These are phyloP conservation scores for Marisa cornuarietis DNA, from an alignment of 1,140 invertebrate species.

Conservation along the genomic window DNA sequence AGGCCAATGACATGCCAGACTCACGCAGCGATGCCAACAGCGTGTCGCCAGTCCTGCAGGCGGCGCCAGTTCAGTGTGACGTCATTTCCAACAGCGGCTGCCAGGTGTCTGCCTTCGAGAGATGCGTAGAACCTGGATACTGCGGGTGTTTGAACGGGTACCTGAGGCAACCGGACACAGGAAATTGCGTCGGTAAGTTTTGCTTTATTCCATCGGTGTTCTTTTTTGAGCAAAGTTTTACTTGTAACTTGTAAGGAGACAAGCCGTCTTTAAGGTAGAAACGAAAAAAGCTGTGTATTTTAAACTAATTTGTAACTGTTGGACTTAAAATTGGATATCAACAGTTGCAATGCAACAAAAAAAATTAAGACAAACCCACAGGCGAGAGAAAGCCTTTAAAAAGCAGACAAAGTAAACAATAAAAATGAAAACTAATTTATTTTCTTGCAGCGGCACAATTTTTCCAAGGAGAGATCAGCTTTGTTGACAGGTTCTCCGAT, in stretches of 20 bases:
- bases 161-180: neutral
- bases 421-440: neutral
- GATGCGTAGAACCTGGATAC: slow-evolving; percentile 7
- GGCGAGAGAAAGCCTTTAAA: no score
- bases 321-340: no score
- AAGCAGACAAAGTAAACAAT: no score
- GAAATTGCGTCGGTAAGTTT: slow-evolving; percentile 18
- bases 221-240: no score
- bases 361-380: neutral
- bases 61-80: slow-evolving; percentile 6
- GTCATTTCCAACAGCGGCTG: slow-evolving; percentile 12
- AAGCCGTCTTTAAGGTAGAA: no score
- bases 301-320: no score
- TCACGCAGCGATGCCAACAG: neutral
- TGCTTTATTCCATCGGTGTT: neutral
- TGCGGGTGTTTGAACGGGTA: slow-evolving; percentile 12
- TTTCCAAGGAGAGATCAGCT: slow-evolving; percentile 18
- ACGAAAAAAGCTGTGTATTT: no score
- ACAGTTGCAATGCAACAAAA: no score
- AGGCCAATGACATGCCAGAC: neutral
- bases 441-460: slow-evolving; percentile 21
- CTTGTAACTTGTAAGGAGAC: no score
- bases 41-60: neutral
- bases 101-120: slow-evolving; percentile 8
- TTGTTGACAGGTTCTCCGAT: slow-evolving; percentile 13